phyloP scores from a whole-genome alignment of 2,797 vertebrate genomes.

The Melanotaenia nigrans region DNA sequence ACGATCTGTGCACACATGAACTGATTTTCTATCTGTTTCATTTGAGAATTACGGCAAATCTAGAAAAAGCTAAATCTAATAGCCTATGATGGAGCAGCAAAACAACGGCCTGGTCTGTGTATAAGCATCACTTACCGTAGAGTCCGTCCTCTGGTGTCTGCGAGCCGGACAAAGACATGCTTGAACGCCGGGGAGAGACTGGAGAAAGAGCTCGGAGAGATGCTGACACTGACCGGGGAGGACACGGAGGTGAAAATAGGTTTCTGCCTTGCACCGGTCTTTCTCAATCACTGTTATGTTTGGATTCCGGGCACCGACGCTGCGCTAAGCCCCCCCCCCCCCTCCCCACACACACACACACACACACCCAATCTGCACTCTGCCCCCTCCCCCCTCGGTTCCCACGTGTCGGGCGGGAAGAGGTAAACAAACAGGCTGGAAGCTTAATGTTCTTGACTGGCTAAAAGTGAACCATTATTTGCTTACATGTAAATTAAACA shows the following conservation, averaged over 20 bases:
- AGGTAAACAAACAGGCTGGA: slow-evolving; percentile 70
- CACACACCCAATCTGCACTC: neutral
- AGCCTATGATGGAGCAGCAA: neutral
- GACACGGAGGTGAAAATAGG: slow-evolving; percentile 49
- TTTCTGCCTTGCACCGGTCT: slow-evolving; percentile 26
- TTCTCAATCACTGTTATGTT: slow-evolving; percentile 45
- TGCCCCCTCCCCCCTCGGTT: neutral
- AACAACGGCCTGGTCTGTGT: slow-evolving; percentile 1
- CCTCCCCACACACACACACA: too few relatives aligned
- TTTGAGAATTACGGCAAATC: neutral
- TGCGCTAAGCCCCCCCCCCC: slow-evolving; percentile 59
- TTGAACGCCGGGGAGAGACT: slow-evolving; percentile 18
- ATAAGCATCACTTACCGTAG: slow-evolving; percentile 71
- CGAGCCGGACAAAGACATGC: slow-evolving; percentile 76
- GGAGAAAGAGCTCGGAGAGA: slow-evolving; percentile 40
- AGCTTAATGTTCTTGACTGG: neutral
- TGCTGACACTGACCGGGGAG: slow-evolving; percentile 51
- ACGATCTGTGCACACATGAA: neutral
- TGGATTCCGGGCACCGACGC: slow-evolving; percentile 55
- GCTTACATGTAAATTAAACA: too few relatives aligned
- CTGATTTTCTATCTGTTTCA: neutral
- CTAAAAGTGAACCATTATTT: too few relatives aligned
- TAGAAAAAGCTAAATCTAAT: neutral
- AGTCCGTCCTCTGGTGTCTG: slow-evolving; percentile 78
- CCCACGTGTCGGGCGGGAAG: slow-evolving; percentile 66